Conservation (phyloP, 2,888 invertebrate genomes). For the Parnassius glacialis region DNA sequence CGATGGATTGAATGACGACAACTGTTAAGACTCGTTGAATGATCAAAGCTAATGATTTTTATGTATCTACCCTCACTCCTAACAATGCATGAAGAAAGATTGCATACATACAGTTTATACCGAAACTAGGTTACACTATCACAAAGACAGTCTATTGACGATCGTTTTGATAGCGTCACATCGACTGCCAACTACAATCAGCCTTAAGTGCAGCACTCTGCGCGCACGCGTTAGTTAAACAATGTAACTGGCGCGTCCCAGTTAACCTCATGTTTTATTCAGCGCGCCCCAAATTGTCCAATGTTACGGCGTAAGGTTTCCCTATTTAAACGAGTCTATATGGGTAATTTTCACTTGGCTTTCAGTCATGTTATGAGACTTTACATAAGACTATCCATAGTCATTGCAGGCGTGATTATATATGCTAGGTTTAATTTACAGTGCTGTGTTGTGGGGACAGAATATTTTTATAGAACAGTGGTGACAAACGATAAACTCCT, state of each 20-base stretch:
- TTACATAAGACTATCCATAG: too few relatives aligned
- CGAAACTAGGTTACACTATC: neutral
- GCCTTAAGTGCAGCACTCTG: neutral
- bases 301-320: neutral
- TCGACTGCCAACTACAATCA: neutral
- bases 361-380: too few relatives aligned
- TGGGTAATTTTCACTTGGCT: neutral
- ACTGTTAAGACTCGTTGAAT: too few relatives aligned
- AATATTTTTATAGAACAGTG: too few relatives aligned
- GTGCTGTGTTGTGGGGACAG: too few relatives aligned
- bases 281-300: conserved; percentile 8
- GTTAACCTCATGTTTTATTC: conserved; percentile 14
- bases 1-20: too few relatives aligned
- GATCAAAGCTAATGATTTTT: too few relatives aligned
- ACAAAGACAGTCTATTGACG: neutral
- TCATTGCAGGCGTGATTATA: too few relatives aligned
- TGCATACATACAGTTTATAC: neutral
- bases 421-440: too few relatives aligned
- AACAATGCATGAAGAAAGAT: too few relatives aligned
- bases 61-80: too few relatives aligned
- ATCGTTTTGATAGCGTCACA: neutral
- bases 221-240: neutral
- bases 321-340: neutral
- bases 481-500: too few relatives aligned
- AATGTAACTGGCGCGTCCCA: conserved; percentile 16